Evolutionary conservation across 2,888 invertebrate genomes (phyloP).

Genomic region (Rosalia funebris): DNA sequence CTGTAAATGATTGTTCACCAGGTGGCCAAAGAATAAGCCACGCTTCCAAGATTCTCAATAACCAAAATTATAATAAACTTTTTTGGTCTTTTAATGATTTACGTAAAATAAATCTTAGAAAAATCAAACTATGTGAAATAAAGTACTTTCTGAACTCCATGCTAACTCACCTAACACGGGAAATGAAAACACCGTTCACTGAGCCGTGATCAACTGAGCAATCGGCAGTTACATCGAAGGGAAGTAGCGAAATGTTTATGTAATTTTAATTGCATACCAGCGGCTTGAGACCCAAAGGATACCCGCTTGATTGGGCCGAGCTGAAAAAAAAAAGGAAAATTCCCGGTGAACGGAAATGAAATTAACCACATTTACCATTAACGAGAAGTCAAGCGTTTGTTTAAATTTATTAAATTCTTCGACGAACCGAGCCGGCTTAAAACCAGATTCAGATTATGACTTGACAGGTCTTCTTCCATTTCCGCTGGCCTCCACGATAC

Average conservation of each 20-base stretch:
- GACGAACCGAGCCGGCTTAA: conserved; percentile 2
- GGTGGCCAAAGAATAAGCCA: no score
- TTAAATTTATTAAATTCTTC: conserved; percentile 22
- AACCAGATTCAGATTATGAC: conserved; percentile 28
- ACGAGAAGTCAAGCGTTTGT: conserved; percentile 21
- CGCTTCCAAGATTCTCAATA: no score
- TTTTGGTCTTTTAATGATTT: no score
- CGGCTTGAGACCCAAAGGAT: conserved; percentile 9
- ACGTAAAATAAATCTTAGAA: no score
- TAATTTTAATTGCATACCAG: conserved; percentile 17
- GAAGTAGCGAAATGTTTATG: conserved; percentile 9
- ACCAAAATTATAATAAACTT: no score
- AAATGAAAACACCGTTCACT: no score
- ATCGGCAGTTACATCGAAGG: conserved; percentile 5
- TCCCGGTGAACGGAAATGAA: conserved; percentile 17
- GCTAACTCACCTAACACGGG: no score
- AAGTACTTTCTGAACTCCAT: no score
- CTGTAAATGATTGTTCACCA: no score
- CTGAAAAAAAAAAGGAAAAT: conserved; percentile 6
- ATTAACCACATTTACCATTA: conserved; percentile 26
- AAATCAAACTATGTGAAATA: no score
- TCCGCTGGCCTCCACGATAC: conserved; percentile 33
- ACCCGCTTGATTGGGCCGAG: conserved; percentile 10
- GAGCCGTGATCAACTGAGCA: not conserved
- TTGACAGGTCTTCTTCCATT: conserved; percentile 31